Evolutionary conservation across 2,113 vertebrate species (phyloP).

Genomic region (Sceloporus tristichus): DNA sequence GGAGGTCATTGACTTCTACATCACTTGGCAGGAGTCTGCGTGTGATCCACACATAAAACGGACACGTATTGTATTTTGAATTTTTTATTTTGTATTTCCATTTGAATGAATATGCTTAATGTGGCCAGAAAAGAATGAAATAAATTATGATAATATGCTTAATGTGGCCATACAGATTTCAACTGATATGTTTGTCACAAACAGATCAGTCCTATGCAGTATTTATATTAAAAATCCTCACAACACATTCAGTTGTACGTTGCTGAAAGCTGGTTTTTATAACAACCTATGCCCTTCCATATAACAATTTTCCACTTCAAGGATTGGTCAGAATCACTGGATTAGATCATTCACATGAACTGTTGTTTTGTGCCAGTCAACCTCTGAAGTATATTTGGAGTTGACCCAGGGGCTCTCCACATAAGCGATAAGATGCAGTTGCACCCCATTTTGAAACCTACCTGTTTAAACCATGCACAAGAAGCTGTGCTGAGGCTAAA

Average conservation of each 20-base stretch:
- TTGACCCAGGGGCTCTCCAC: too few relatives aligned
- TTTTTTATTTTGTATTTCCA: not conserved
- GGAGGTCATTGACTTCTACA: slow-evolving; percentile 31
- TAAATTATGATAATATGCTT: not conserved
- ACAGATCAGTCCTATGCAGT: too few relatives aligned
- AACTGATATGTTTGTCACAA: too few relatives aligned
- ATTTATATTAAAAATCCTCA: not conserved
- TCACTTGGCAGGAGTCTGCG: not conserved
- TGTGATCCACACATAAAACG: not conserved
- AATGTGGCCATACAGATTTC: too few relatives aligned
- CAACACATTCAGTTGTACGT: not conserved
- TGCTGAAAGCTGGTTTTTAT: not conserved
- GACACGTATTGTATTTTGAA: not conserved
- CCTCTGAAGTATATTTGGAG: not conserved
- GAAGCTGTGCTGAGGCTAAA: too few relatives aligned
- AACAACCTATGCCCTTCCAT: not conserved
- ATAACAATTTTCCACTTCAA: not conserved
- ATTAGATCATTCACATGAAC: not conserved
- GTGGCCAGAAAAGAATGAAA: not conserved
- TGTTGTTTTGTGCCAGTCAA: not conserved
- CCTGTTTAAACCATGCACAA: too few relatives aligned
- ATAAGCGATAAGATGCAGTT: too few relatives aligned
- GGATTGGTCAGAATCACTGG: not conserved
- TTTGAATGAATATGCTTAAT: not conserved
- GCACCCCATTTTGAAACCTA: too few relatives aligned